A percentile compares a stretch with the other conserved stretches of the same genome.
These are phyloP conservation scores for Parazoanthus swiftii DNA, from an alignment of 92 coral and sea anemone species.

Conservation along the genomic window DNA sequence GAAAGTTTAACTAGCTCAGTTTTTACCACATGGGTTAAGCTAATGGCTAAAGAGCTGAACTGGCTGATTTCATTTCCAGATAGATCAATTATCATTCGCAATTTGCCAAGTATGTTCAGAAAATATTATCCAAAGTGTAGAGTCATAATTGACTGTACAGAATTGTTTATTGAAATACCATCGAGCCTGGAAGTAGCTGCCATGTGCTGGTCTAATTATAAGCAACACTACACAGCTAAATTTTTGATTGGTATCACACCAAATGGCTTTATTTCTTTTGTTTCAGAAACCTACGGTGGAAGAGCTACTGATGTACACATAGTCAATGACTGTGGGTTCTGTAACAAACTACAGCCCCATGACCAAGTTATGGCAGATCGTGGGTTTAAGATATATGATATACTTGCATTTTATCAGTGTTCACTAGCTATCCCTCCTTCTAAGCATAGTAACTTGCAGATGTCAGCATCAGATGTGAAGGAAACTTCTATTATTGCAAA, in stretches of 20 bases:
- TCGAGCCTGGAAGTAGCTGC: constrained; percentile 33
- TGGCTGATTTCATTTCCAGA: constrained; percentile 26
- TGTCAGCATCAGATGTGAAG: constrained; percentile 36
- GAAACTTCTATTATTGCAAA: constrained; percentile 50
- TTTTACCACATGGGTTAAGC: constrained; percentile 42
- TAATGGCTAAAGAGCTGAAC: constrained; percentile 33
- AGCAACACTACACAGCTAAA: constrained; percentile 37
- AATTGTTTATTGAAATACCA: constrained; percentile 17
- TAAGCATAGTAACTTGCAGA: constrained; percentile 43
- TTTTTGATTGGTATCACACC: constrained; percentile 56
- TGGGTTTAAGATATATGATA: constrained; percentile 45
- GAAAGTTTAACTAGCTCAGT: constrained; percentile 7
- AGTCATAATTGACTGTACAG: neutral
- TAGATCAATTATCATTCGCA: neutral
- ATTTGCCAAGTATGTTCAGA: neutral
- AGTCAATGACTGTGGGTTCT: constrained; percentile 41
- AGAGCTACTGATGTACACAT: constrained; percentile 58
- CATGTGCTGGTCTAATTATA: constrained; percentile 46
- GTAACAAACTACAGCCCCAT: constrained; percentile 47
- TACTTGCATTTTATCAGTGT: constrained; percentile 47
- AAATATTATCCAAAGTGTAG: neutral
- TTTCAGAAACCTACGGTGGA: constrained; percentile 54
- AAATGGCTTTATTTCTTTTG: constrained; percentile 54
- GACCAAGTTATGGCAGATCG: constrained; percentile 48
- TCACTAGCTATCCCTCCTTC: constrained; percentile 36